Evolutionary conservation across 2,888 invertebrate genomes (phyloP), one percentile per base, ranked within the genome.

Genomic region (Sminthurides aquaticus): DNA sequence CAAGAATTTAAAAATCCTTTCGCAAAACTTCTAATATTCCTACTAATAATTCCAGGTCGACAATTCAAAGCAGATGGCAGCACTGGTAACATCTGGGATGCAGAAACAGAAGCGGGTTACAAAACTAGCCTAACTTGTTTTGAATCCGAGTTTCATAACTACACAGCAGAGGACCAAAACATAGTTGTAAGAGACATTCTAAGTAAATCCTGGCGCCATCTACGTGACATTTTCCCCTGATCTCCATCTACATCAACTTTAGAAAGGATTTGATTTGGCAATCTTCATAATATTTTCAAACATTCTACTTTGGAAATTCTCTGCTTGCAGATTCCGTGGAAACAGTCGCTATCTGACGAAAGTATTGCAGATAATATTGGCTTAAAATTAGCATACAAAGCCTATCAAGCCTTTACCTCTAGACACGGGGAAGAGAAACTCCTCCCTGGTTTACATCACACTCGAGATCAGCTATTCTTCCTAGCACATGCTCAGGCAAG

Each of bases 401-500:
- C 60, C 2, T 67, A 67, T 43, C 28, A 34, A 29, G n/a, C 48
- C 1, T n/a, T 57, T 22, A 20, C 18, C 3, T 43, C 49, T 27
- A 34, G 48, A 18, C 5, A 55, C 3, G 49, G 27, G 24, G 60
- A 64, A 3, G 64, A 65, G 29, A n/a, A 56, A 15, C 52, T 60
- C 11, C 54, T 69, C n/a, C 64, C 65, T 1, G 67, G 68, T 25
- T 55, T 67, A 22, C 26, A 56, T 20, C 61, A 62, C 22, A 64
- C 68, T 27, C 52, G 64, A 26, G 60, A 68, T 29, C 64, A 70
- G 59, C 60, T 69, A 2, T 70, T 69, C 55, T 69, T 66, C 57
- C 28, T 70, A 1, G 59, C 64, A 1, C 67, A 66, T 58, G 68
- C 67, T 22, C 70, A 70, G 64, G 67, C 63, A 55, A 24, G 3